A percentile compares a stretch with the other conserved stretches of the same genome.
Evolutionary conservation across 2,888 invertebrate genomes (phyloP).

Genomic region (Azorinus chamasolen): DNA sequence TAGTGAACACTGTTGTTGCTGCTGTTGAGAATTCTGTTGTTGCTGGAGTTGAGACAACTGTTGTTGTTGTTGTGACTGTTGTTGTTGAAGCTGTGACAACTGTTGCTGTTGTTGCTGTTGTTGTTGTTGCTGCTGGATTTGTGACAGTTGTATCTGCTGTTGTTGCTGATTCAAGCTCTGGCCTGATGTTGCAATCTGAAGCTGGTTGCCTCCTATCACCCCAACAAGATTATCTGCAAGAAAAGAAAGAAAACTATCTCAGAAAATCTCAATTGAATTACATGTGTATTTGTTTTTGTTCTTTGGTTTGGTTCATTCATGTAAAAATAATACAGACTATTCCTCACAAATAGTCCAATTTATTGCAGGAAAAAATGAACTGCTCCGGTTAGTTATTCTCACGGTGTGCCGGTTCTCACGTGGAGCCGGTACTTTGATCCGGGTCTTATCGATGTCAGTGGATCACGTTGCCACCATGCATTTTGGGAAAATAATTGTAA

Average conservation of each 20-base stretch:
- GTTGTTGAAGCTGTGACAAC: neutral
- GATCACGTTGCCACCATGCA: too few relatives aligned
- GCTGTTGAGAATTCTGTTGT: slow-evolving; percentile 13
- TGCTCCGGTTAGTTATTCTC: too few relatives aligned
- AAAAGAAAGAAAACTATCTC: neutral
- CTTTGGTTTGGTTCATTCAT: too few relatives aligned
- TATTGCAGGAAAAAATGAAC: too few relatives aligned
- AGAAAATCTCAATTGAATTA: too few relatives aligned
- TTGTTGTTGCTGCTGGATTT: neutral
- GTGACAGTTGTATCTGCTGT: slow-evolving; percentile 5
- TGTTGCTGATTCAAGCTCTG: slow-evolving; percentile 1
- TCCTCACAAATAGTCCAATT: too few relatives aligned
- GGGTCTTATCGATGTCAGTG: too few relatives aligned
- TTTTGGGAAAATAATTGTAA: too few relatives aligned
- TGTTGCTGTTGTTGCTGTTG: slow-evolving; percentile 11
- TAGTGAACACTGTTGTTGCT: slow-evolving; percentile 10
- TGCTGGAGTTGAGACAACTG: slow-evolving; percentile 11
- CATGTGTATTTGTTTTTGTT: too few relatives aligned
- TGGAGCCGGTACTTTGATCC: too few relatives aligned
- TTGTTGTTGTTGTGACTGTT: slow-evolving; percentile 3
- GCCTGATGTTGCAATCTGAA: neutral
- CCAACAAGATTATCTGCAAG: slow-evolving; percentile 34
- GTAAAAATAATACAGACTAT: too few relatives aligned
- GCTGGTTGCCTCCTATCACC: slow-evolving; percentile 28
- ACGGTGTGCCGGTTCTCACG: too few relatives aligned